Evolutionary conservation across 2,797 vertebrate species (phyloP), one percentile per base, ranked within the genome.

Genomic region (Muscicapa striata): DNA sequence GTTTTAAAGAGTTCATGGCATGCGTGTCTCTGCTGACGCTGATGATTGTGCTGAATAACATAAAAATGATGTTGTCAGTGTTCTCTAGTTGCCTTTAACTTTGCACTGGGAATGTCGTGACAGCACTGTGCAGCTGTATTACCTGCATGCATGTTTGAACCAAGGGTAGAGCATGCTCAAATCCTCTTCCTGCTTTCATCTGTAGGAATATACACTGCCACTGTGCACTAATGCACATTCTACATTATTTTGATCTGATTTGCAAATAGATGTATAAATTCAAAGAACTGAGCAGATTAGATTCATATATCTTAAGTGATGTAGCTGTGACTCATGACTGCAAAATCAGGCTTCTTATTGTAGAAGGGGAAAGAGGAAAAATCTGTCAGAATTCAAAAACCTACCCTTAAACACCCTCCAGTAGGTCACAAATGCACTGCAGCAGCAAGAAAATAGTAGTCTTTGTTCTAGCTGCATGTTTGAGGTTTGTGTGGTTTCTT

Each of bases 81-180:
- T 46, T 8, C 20, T 41, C 20, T 34, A 24, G 8, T 41, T 77
- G 45, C 36, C n/a, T 73, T 58, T 79, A 34, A 22, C 16, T 90
- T 67, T 34, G 15, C 1, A 0, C 16, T 20, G 2, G 48, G 48
- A 49, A 45, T 78, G 57, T 43, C 17, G 0, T 0, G 24, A 14
- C 21, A 55, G 30, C 22, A 9, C 45, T 62, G 22, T 22, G 36
- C 36, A 52, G 51, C 41, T 73, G 5, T 79, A 6, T 40, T n/a
- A 32, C 26, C 52, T 77, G 27, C 23, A 13, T 3, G 0, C 34
- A 2, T 19, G 5, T 59, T 55, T 78, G 45, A 30, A 62, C n/a
- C 34, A 62, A 54, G 29, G 13, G 9, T 41, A 24, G 40, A 62
- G 12, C 14, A 27, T 6, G 14, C 30, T 74, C 11, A 45, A 4